phyloP scores from a whole-genome alignment of 1,140 invertebrate species.

The Antheraea pernyi region DNA sequence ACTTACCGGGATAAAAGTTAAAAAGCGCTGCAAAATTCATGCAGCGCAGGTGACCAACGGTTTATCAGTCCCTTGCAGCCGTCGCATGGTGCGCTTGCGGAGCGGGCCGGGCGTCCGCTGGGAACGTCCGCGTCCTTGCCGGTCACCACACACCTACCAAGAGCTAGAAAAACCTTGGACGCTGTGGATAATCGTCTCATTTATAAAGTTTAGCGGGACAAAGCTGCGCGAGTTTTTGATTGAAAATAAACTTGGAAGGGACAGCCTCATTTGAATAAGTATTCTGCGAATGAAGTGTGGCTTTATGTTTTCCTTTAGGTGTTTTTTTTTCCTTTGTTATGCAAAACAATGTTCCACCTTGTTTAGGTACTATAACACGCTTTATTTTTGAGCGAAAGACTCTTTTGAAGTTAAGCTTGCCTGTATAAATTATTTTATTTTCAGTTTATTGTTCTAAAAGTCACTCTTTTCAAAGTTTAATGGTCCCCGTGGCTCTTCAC shows the following conservation, averaged over 20 bases:
- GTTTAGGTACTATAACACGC: slow-evolving; percentile 77
- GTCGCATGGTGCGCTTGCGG: slow-evolving; percentile 27
- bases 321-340: slow-evolving; percentile 77
- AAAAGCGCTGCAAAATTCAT: slow-evolving; percentile 73
- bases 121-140: slow-evolving; percentile 15
- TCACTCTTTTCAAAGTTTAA: slow-evolving; percentile 68
- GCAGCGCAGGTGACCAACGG: slow-evolving; percentile 72
- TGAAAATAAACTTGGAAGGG: slow-evolving; percentile 79
- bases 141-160: slow-evolving; percentile 52
- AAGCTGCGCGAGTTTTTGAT: slow-evolving; percentile 76
- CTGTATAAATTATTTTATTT: slow-evolving; percentile 78
- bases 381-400: slow-evolving; percentile 78
- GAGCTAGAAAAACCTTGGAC: slow-evolving; percentile 36
- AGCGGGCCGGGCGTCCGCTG: slow-evolving; percentile 17
- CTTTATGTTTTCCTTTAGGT: slow-evolving; percentile 79
- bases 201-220: slow-evolving; percentile 77
- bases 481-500: slow-evolving; percentile 51
- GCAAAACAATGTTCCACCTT: slow-evolving; percentile 79
- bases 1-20: slow-evolving; percentile 70
- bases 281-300: slow-evolving; percentile 78
- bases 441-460: slow-evolving; percentile 73
- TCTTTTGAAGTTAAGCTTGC: slow-evolving; percentile 78
- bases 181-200: slow-evolving; percentile 74
- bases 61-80: slow-evolving; percentile 59
- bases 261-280: slow-evolving; percentile 79